Evolutionary conservation across 2,888 invertebrate species (phyloP), one percentile per base, ranked within the genome.

Genomic region (Acholoe squamosa): DNA sequence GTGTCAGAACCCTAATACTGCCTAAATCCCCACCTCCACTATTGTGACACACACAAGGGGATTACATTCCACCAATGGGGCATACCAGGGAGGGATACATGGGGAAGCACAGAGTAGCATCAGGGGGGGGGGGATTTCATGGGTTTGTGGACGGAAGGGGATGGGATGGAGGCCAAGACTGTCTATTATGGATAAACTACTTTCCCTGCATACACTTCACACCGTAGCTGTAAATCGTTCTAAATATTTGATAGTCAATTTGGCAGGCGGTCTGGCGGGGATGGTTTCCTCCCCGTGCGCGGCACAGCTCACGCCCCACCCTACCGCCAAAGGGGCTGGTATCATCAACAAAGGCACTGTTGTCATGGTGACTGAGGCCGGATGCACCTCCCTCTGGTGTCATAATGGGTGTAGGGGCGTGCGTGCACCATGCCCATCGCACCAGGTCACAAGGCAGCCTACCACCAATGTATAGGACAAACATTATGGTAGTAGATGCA

Each of bases 161-260:
- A 25, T 14, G 31, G 76, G 31, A 5, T 28, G 76, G 28, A 25
- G 76, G 76, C 31, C 76, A 61, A 25, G 61, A 25, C 34, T 34
- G 33, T 80, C 80, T 43, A 80, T 80, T 80, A 80, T 80, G 43
- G 34, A 80, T 80, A 80, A 80, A 80, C 80, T 43, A 80, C 80
- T 43, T 43, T 80, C 80, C 25, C 80, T 43, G 14, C 80, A 80
- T 25, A 80, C 34, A 34, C 80, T 80, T 80, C 80, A 80, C 80
- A 80, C 80, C 80, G 80, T 34, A 80, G 80, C 80, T 80, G 80
- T 80, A 80, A 80, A 80, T 80, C 80, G 80, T 19, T 80, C 33
- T 80, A 80, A 80, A 80, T 80, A 80, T 80, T 80, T 80, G 80
- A 80, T 80, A 80, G 80, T 80, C 80, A 80, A 80, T 80, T 80